A percentile compares a stretch with the other conserved stretches of the same genome.
phyloP scores from a whole-genome alignment of 2,797 vertebrate species.

The Rhinoraja longicauda region DNA sequence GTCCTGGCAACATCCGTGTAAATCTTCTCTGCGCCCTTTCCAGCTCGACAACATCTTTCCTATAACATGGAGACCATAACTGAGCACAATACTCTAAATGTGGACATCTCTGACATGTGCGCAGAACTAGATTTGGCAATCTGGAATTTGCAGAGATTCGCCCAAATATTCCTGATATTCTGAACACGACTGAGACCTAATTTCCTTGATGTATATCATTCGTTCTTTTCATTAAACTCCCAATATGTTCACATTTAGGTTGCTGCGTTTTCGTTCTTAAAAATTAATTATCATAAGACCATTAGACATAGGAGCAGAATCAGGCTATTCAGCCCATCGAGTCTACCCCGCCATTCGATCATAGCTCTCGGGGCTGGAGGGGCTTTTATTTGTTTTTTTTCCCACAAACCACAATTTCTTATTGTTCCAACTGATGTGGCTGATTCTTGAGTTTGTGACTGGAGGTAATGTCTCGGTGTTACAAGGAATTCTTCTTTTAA shows the following conservation, averaged over 20 bases:
- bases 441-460: background rate
- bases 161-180: background rate
- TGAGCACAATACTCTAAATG: too few species aligned
- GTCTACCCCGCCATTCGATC: too few species aligned
- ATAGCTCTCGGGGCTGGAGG: background rate
- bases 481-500: background rate
- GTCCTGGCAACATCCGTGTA: too few species aligned
- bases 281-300: background rate
- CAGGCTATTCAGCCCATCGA: too few species aligned
- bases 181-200: background rate
- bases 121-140: background rate
- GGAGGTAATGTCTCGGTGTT: background rate
- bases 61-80: too few species aligned
- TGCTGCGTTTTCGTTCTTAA: background rate
- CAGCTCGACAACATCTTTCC: too few species aligned
- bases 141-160: background rate
- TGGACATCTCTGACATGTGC: too few species aligned
- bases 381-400: background rate
- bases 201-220: background rate
- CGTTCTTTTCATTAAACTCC: background rate
- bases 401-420: background rate
- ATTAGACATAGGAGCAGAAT: too few species aligned
- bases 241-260: background rate
- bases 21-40: too few species aligned
- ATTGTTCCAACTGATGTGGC: background rate